Conservation (phyloP, 2,888 invertebrate species). For the Phytoseiulus persimilis region DNA sequence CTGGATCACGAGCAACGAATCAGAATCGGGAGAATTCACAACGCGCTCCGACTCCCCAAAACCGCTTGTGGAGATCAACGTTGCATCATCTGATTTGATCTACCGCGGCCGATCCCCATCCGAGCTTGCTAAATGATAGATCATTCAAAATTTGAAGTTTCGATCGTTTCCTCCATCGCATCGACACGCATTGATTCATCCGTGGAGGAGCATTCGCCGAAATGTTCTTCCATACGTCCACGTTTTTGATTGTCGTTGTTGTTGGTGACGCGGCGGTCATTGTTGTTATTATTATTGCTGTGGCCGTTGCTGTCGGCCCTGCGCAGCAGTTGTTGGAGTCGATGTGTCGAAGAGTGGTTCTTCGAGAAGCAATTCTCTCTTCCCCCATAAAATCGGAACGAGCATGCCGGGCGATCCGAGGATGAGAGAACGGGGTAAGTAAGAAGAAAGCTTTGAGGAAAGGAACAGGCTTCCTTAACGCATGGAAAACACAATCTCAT, state of each 20-base stretch:
- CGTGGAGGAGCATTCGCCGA: neutral
- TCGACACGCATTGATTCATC: neutral
- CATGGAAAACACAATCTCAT: neutral
- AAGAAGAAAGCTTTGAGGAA: neutral
- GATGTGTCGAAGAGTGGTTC: neutral
- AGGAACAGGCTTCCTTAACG: neutral
- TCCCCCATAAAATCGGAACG: neutral
- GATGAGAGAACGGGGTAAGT: neutral
- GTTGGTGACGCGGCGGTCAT: neutral
- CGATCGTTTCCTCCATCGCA: neutral
- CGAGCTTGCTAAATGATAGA: too few relatives aligned
- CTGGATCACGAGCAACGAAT: too few relatives aligned
- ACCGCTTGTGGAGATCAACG: too few relatives aligned
- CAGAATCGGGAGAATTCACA: too few relatives aligned
- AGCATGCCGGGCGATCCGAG: neutral
- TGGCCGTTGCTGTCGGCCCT: neutral
- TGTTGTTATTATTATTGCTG: neutral
- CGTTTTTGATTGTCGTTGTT: neutral
- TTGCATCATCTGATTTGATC: too few relatives aligned
- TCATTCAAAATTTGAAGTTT: too few relatives aligned
- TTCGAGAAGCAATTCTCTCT: neutral
- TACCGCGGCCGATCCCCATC: too few relatives aligned
- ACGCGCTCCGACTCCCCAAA: too few relatives aligned
- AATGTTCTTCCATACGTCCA: neutral
- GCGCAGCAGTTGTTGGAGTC: neutral